Evolutionary conservation across 2,888 invertebrate species (phyloP).

Genomic region (Lithophane socia): DNA sequence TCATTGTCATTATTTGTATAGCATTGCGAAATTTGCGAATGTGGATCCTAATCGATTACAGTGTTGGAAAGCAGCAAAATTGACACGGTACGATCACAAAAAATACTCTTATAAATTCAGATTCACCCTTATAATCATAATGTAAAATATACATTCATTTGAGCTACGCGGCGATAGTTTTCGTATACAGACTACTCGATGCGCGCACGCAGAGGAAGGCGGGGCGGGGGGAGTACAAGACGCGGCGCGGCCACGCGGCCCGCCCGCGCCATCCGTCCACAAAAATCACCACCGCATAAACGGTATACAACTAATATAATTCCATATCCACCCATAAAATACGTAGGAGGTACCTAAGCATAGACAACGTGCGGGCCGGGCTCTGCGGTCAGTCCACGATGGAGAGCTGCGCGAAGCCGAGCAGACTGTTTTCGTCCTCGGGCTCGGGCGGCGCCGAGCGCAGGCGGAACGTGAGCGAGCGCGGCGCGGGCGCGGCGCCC

Average conservation of each 20-base stretch:
- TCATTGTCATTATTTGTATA: slow-evolving; percentile 43
- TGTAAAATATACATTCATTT: slow-evolving; percentile 82
- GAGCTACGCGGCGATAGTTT: slow-evolving; percentile 81
- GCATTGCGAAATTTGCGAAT: slow-evolving; percentile 47
- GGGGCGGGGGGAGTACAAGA: slow-evolving; percentile 28
- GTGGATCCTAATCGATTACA: slow-evolving; percentile 76
- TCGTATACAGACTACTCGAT: slow-evolving; percentile 61
- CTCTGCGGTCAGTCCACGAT: slow-evolving; percentile 93
- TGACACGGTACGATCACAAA: slow-evolving; percentile 80
- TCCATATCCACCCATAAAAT: slow-evolving; percentile 85
- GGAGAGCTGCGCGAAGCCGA: slow-evolving; percentile 99
- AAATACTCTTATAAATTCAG: slow-evolving; percentile 85
- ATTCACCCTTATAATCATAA: slow-evolving; percentile 82
- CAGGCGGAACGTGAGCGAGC: slow-evolving; percentile 97
- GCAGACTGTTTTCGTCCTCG: slow-evolving; percentile 97
- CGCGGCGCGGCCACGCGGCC: slow-evolving; percentile 9
- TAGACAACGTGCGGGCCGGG: slow-evolving; percentile 57
- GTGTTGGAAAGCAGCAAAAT: slow-evolving; percentile 82
- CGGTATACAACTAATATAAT: slow-evolving; percentile 75
- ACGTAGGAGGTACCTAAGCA: slow-evolving; percentile 80
- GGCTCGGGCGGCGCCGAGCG: slow-evolving; percentile 92
- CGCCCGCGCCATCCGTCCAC: slow-evolving; percentile 53
- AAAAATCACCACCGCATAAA: slow-evolving; percentile 70
- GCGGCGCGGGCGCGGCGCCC: slow-evolving; percentile 88
- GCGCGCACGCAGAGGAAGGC: slow-evolving; percentile 32